These are phyloP conservation scores for Melanotaenia parkinsoni DNA, from an alignment of 2,797 vertebrate genomes.

Conservation along the genomic window DNA sequence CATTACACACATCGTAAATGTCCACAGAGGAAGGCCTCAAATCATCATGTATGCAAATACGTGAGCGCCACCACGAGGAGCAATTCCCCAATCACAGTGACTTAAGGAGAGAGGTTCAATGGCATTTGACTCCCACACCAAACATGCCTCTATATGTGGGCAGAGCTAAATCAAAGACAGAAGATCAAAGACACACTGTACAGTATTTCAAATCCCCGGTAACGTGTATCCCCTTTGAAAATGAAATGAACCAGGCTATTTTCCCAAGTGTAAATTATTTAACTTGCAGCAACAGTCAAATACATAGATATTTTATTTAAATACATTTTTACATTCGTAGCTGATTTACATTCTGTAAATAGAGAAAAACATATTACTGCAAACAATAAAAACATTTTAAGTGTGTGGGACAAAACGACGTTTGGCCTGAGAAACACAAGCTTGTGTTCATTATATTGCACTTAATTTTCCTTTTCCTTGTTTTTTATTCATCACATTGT, in stretches of 20 bases:
- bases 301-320: background rate
- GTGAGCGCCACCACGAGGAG: constrained; percentile 46
- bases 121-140: constrained; percentile 48
- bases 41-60: constrained; percentile 69
- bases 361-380: background rate
- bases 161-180: constrained; percentile 51
- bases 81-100: constrained; percentile 36
- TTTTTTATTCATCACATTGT: too few species aligned
- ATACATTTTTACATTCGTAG: background rate
- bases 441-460: background rate
- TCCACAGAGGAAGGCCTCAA: constrained; percentile 56
- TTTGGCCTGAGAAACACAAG: background rate
- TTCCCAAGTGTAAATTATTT: background rate
- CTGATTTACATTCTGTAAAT: background rate
- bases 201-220: background rate
- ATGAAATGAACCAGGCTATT: background rate
- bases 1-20: constrained; percentile 46
- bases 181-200: constrained; percentile 46
- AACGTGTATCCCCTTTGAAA: background rate
- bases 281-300: background rate
- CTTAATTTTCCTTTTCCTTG: background rate
- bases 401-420: background rate
- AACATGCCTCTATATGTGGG: constrained; percentile 51
- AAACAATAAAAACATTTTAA: background rate
- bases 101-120: constrained; percentile 44